phyloP scores from a whole-genome alignment of 2,113 vertebrate species.

The Geothlypis trichas region DNA sequence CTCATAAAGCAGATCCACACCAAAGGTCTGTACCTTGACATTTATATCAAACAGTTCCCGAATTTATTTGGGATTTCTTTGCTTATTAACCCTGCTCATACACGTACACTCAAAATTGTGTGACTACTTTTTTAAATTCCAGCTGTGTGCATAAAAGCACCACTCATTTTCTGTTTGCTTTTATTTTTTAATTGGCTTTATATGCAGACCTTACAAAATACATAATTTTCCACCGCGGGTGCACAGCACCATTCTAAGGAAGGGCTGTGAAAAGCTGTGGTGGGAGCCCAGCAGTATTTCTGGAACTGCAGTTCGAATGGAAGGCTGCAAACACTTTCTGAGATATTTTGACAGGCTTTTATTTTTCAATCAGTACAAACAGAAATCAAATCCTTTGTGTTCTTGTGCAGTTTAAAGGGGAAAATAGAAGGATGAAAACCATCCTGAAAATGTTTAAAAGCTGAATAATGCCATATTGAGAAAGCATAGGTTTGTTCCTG shows the following conservation, averaged over 20 bases:
- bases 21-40: background rate
- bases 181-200: background rate
- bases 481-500: background rate
- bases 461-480: background rate
- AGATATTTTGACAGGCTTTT: background rate
- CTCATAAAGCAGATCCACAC: background rate
- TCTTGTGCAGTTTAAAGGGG: background rate
- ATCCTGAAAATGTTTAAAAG: background rate
- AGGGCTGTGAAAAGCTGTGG: background rate
- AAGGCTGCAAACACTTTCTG: background rate
- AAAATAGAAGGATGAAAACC: background rate
- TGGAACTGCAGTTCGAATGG: background rate
- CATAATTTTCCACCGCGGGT: background rate
- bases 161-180: background rate
- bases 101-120: background rate
- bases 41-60: background rate
- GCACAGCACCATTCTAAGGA: background rate
- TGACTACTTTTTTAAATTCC: accelerated
- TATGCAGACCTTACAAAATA: background rate
- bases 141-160: background rate
- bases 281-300: background rate
- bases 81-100: background rate
- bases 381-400: background rate
- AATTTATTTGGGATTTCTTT: background rate
- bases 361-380: background rate